Base-by-base conservation (phyloP, 2,113 vertebrate genomes). In the Gadus chalcogrammus region DNA sequence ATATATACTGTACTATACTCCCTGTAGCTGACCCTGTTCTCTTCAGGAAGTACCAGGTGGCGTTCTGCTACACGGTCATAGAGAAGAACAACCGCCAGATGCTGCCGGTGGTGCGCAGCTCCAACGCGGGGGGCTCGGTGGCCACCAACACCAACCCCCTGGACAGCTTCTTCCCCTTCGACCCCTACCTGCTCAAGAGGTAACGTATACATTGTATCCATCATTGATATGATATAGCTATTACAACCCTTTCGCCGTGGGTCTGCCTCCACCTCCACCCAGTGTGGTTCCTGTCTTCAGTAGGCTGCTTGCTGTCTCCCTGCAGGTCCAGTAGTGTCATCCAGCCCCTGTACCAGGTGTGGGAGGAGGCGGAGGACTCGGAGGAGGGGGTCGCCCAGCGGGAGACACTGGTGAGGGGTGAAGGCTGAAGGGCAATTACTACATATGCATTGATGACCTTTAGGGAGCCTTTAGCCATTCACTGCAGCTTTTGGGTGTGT, bases 31-130 rank as follows among this genome's bases (percentile, higher is more conserved):
- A 3, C 68, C 7, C 17, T 35, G 9, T 58, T 81, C 18, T 48
- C 68, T 71, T 27, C 84, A 99, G 97, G 89, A 97, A 96, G 71
- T 99, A 99, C 78, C 97, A 99, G 88, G 78, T 99, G 15, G 97
- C 94, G 68, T 98, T 99, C 88, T 99, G 97, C 85, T 99, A 99
- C 89, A 97, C 94, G 0, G 94, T 99, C 79, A 97, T 99, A 13
- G 96, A 99, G 88, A 93, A 92, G 77, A 99, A 99, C 86, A 96
- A 92, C 48, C 93, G 96, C 1, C 90, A 92, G 35, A 72, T 90
- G 65, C 86, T 99, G 38, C 96, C 97, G 0, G 89, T 97, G 18
- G 88, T 97, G 5, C 91, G 94, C 78, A 95, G 84, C 17, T 94
- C 94, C 7, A 71, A 79, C 0, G 92, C 94, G 0, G 96, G 96